These are phyloP conservation scores for Eupeodes latifasciatus DNA, from an alignment of 2,888 invertebrate species.

Conservation along the genomic window DNA sequence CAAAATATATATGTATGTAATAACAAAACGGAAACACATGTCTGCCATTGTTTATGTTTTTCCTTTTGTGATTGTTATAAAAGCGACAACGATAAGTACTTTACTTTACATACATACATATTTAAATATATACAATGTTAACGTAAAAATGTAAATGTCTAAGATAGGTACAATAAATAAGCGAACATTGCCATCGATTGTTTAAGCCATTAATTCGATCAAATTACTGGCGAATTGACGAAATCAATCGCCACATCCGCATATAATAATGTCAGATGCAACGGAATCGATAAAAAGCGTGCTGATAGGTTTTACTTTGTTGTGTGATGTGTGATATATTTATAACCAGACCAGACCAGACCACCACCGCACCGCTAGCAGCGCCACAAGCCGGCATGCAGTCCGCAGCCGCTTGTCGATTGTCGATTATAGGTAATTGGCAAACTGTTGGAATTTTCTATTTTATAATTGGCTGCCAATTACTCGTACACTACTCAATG, in stretches of 20 bases:
- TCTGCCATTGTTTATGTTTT: constrained; percentile 56
- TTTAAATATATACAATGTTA: no score
- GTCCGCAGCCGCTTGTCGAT: background rate
- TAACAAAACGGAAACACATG: constrained; percentile 61
- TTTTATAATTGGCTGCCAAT: constrained; percentile 59
- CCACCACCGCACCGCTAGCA: no score
- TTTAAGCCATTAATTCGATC: constrained; percentile 58
- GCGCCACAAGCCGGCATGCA: no score
- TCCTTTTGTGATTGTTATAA: background rate
- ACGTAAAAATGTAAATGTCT: constrained; percentile 16
- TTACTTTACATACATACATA: no score
- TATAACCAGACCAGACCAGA: background rate
- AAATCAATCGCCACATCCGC: constrained; percentile 55
- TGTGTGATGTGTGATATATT: constrained; percentile 27
- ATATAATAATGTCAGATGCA: constrained; percentile 52
- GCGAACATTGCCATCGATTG: constrained; percentile 45
- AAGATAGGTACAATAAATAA: background rate
- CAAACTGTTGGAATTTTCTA: constrained; percentile 39
- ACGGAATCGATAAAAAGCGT: constrained; percentile 40
- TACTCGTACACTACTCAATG: constrained; percentile 34
- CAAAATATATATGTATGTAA: background rate
- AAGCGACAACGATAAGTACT: background rate
- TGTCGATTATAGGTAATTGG: constrained; percentile 32
- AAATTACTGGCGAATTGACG: constrained; percentile 39
- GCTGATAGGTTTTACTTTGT: constrained; percentile 10